Evolutionary conservation across 1,140 invertebrate species (phyloP).

Genomic region (Neodiprion pinetum): DNA sequence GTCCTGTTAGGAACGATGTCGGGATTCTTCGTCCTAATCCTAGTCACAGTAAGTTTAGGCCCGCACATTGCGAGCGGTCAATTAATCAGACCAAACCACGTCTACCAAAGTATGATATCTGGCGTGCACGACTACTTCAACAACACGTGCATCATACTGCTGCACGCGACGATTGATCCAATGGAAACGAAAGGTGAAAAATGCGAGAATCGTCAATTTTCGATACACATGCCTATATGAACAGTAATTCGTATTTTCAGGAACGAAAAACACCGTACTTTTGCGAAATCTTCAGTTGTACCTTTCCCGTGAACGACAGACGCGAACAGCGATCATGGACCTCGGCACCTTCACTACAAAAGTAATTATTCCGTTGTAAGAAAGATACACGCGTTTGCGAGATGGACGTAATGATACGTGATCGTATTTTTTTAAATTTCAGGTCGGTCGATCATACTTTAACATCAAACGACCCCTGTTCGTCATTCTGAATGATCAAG

Average conservation of each 20-base stretch:
- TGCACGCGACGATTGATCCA: conserved; percentile 41
- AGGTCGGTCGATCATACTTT: conserved; percentile 49
- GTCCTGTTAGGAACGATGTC: not conserved
- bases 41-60: not conserved
- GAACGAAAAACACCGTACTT: conserved; percentile 24
- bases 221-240: not conserved
- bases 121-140: conserved; percentile 51
- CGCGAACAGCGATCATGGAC: conserved; percentile 48
- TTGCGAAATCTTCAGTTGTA: conserved; percentile 39
- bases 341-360: conserved; percentile 34
- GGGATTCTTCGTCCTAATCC: not conserved
- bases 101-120: conserved; percentile 47
- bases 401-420: too few species aligned
- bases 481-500: conserved; percentile 51
- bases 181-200: conserved; percentile 41
- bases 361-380: not conserved
- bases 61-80: not conserved
- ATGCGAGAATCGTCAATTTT: too few species aligned
- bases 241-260: conserved; percentile 20
- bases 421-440: not conserved
- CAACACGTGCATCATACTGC: conserved; percentile 53
- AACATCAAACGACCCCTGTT: conserved; percentile 56
- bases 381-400: too few species aligned
- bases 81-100: conserved; percentile 42
- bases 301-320: conserved; percentile 31